These are phyloP conservation scores for Alca torda DNA, from an alignment of 2,797 vertebrate genomes.

Conservation along the genomic window DNA sequence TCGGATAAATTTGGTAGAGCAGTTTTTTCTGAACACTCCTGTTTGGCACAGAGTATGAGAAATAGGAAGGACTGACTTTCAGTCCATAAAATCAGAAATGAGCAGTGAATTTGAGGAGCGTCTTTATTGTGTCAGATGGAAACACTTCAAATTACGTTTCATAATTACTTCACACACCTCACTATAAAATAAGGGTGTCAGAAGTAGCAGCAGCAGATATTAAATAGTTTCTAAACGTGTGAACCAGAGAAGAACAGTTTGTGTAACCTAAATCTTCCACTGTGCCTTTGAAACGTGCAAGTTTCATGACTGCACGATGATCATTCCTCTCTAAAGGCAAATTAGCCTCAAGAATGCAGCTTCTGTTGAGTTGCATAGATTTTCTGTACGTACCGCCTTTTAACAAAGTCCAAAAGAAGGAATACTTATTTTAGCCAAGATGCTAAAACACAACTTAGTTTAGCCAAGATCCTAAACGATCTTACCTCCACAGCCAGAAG, in stretches of 20 bases:
- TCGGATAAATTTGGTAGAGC: background rate
- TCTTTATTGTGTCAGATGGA: background rate
- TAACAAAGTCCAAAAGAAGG: background rate
- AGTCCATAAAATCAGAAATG: background rate
- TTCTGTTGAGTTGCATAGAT: background rate
- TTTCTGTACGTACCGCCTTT: background rate
- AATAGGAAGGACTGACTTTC: background rate
- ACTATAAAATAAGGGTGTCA: background rate
- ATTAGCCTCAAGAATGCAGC: background rate
- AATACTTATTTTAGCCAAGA: background rate
- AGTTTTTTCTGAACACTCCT: background rate
- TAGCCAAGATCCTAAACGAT: background rate
- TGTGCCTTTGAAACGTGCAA: background rate
- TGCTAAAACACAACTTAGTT: background rate
- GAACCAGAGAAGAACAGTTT: background rate
- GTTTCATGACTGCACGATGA: background rate
- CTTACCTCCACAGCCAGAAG: background rate
- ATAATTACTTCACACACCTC: background rate
- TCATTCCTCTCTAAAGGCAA: background rate
- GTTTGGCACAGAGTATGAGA: background rate
- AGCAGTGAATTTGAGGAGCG: background rate
- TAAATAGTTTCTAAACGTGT: background rate
- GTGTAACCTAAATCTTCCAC: background rate
- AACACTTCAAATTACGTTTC: background rate
- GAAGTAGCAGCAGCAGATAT: background rate